These are phyloP conservation scores for Cotesia typhae DNA, from an alignment of 1,140 invertebrate genomes.

Conservation along the genomic window DNA sequence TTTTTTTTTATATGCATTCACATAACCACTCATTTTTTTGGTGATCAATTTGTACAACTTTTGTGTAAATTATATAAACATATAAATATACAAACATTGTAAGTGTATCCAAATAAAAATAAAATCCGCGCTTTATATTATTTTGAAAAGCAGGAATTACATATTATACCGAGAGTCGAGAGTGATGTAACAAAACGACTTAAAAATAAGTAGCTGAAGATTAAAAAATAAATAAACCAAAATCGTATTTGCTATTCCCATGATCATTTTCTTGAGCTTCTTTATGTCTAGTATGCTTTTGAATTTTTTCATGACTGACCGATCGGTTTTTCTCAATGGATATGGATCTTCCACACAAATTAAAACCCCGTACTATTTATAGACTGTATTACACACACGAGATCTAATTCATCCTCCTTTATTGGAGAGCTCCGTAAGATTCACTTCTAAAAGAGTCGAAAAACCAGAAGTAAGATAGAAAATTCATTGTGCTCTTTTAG, in stretches of 20 bases:
- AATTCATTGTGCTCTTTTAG: constrained; percentile 54
- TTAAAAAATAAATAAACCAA: constrained; percentile 21
- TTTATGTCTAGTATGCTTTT: constrained; percentile 2
- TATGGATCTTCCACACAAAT: constrained; percentile 44
- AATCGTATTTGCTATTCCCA: constrained; percentile 63
- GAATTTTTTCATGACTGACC: constrained; percentile 10
- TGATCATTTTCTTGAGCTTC: constrained; percentile 52
- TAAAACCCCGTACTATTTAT: background rate
- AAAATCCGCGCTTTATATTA: constrained; percentile 9
- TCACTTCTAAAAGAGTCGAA: constrained; percentile 1
- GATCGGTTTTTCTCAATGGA: constrained; percentile 41
- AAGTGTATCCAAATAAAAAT: constrained; percentile 10
- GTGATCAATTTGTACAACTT: constrained; percentile 11
- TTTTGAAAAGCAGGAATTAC: background rate
- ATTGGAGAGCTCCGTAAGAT: background rate
- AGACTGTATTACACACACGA: constrained; percentile 39
- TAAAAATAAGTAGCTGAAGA: constrained; percentile 19
- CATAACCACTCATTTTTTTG: background rate
- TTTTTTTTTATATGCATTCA: background rate
- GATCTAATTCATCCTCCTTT: constrained; percentile 40
- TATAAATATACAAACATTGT: constrained; percentile 9
- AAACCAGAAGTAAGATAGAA: constrained; percentile 31
- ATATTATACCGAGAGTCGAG: too few relatives aligned
- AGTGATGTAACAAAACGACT: too few relatives aligned
- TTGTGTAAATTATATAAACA: background rate